Evolutionary conservation across 2,113 vertebrate species (phyloP).

Genomic region (Eira barbara): DNA sequence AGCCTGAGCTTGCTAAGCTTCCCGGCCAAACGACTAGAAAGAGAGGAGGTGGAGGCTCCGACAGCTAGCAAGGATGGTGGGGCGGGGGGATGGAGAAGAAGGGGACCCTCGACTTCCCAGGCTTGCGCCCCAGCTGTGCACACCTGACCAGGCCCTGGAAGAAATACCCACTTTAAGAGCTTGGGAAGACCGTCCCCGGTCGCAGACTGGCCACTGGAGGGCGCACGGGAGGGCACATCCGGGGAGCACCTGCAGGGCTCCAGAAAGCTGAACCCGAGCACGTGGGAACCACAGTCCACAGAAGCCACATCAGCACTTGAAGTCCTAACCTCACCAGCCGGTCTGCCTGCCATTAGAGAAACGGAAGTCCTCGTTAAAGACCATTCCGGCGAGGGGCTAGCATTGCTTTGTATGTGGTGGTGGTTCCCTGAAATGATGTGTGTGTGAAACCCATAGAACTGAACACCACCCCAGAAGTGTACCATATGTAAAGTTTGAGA

Average conservation of each 20-base stretch:
- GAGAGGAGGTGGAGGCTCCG: not conserved
- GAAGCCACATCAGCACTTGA: not conserved
- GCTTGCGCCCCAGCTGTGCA: not conserved
- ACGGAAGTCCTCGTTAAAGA: too few species aligned
- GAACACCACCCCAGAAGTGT: not conserved
- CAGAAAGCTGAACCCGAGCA: rapidly evolving
- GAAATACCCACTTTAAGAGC: not conserved
- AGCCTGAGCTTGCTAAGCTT: not conserved
- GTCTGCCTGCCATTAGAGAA: not conserved
- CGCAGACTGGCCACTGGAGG: not conserved
- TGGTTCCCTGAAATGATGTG: not conserved
- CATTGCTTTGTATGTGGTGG: too few species aligned
- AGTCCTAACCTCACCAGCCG: too few species aligned
- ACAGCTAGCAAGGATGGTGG: not conserved
- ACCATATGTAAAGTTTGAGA: not conserved
- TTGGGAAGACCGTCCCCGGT: not conserved
- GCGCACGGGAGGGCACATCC: not conserved
- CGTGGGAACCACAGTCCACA: rapidly evolving
- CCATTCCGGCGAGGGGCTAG: not conserved
- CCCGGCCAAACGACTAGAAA: not conserved
- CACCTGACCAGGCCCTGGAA: not conserved
- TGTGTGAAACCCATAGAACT: not conserved
- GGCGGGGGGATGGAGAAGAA: not conserved
- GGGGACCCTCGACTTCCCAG: too few species aligned
- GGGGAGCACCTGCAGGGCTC: not conserved